phyloP scores from a whole-genome alignment of 2,797 vertebrate genomes.

The Sardinella longiceps region DNA sequence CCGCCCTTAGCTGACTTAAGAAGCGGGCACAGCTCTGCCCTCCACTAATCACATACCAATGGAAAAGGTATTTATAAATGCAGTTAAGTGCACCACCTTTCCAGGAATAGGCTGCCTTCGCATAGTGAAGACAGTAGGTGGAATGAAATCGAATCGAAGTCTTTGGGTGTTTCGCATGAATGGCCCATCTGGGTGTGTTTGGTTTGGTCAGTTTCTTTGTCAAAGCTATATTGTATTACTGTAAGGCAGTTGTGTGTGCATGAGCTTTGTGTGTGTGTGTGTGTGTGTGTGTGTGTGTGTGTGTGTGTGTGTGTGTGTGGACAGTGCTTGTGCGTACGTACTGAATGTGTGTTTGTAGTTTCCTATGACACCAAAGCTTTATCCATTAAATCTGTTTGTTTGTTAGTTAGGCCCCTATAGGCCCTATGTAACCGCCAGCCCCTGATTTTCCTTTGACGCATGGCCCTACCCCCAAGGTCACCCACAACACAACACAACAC shows the following conservation, averaged over 20 bases:
- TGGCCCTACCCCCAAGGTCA: neutral
- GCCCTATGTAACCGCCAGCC: neutral
- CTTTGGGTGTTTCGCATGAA: neutral
- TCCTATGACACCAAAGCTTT: neutral
- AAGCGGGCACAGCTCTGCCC: neutral
- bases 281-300: neutral
- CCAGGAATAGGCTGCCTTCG: neutral
- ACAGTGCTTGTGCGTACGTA: neutral
- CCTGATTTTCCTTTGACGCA: neutral
- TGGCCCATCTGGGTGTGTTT: neutral
- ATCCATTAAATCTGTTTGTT: neutral
- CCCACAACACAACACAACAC: too few species aligned
- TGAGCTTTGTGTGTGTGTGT: neutral
- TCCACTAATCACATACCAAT: neutral
- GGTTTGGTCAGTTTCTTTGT: neutral
- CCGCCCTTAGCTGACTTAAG: neutral
- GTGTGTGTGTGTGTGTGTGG: neutral
- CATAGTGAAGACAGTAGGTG: neutral
- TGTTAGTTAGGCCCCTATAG: neutral
- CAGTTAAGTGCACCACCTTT: neutral
- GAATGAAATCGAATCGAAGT: neutral
- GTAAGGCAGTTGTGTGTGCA: neutral
- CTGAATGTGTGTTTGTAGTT: conserved; percentile 31
- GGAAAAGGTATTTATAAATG: neutral
- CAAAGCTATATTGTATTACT: neutral